Conservation (phyloP, 1,140 invertebrate genomes). For the Drosophila ambigua region DNA sequence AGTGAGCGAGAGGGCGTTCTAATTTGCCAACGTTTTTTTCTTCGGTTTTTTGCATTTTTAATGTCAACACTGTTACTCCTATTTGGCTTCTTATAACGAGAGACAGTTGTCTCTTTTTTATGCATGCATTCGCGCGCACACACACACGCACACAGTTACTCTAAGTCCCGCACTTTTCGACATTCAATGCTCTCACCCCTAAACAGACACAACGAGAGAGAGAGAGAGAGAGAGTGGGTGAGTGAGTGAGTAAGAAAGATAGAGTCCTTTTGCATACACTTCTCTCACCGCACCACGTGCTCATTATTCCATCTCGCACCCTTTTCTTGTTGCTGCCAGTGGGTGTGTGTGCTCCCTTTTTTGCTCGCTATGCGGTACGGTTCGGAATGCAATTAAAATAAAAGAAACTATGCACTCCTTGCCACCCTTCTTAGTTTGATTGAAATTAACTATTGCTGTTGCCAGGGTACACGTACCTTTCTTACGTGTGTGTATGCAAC, state of each 20-base stretch:
- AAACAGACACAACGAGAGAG: constrained; percentile 19
- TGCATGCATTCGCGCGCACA: constrained; percentile 27
- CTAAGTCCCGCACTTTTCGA: constrained; percentile 2
- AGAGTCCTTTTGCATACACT: constrained; percentile 57
- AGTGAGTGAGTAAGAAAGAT: constrained; percentile 8
- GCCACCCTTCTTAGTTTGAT: constrained; percentile 26
- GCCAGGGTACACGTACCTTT: neutral
- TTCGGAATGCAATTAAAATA: constrained; percentile 51
- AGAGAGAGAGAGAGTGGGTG: constrained; percentile 5
- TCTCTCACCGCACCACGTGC: constrained; percentile 68
- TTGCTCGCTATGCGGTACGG: constrained; percentile 24
- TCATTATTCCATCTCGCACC: constrained; percentile 61
- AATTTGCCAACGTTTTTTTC: constrained; percentile 64
- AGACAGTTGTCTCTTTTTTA: constrained; percentile 79
- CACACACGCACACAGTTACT: constrained; percentile 12
- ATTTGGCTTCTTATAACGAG: constrained; percentile 49
- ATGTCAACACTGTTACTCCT: constrained; percentile 76
- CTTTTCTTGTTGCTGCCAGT: constrained; percentile 29
- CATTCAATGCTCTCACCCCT: constrained; percentile 7
- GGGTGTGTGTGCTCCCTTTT: neutral
- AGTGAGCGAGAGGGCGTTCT: constrained; percentile 41
- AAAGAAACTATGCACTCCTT: no score
- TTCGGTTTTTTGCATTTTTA: constrained; percentile 71
- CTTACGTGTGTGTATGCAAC: no score
- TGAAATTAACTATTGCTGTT: constrained; percentile 30